These are phyloP conservation scores for Entomobrya multifasciata DNA, from an alignment of 2,888 invertebrate genomes.

Conservation along the genomic window DNA sequence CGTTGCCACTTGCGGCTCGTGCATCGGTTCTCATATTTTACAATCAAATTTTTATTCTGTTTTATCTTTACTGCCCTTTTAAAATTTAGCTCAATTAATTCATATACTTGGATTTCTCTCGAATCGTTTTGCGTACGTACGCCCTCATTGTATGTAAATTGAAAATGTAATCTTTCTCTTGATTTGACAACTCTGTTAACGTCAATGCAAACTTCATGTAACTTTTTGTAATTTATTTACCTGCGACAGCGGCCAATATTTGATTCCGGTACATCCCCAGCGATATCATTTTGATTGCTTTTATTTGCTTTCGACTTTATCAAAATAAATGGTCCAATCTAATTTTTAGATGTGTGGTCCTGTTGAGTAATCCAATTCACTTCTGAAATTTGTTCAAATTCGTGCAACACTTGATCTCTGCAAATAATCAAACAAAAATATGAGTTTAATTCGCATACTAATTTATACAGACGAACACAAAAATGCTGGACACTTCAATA, in stretches of 20 bases:
- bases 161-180: background rate
- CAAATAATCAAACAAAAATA: background rate
- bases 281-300: conserved; percentile 52
- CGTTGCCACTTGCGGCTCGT: no score
- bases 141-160: background rate
- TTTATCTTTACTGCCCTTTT: background rate
- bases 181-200: background rate
- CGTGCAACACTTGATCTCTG: background rate
- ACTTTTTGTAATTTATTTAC: conserved; percentile 47
- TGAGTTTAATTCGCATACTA: no score
- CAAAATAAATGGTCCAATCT: background rate
- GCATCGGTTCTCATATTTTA: background rate
- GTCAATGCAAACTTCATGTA: background rate
- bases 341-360: background rate
- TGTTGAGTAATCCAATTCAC: conserved; percentile 29
- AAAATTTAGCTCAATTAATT: background rate
- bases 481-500: no score
- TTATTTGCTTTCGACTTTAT: conserved; percentile 4
- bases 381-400: background rate
- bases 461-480: no score
- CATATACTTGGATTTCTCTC: background rate
- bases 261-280: conserved; percentile 51
- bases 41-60: background rate
- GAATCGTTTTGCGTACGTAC: background rate
- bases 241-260: conserved; percentile 67